Conservation (phyloP, 2,797 vertebrate species). For the Gila robusta region DNA sequence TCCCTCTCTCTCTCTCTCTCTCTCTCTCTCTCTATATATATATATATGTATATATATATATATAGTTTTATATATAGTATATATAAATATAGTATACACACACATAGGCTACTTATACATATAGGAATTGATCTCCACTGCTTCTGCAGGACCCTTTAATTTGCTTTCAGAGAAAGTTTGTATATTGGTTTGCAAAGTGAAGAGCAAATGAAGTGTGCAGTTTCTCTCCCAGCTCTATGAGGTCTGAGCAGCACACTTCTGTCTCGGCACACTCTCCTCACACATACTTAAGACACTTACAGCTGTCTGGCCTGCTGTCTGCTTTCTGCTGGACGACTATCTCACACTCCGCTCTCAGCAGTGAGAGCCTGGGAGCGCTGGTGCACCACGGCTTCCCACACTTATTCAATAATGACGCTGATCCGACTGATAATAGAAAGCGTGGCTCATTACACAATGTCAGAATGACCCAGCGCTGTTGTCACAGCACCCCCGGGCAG, state of each 20-base stretch:
- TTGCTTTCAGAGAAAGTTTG: neutral
- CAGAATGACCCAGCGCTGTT: slow-evolving; percentile 62
- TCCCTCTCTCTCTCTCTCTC: too few species aligned
- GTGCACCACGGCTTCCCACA: slow-evolving; percentile 80
- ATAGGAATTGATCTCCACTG: too few species aligned
- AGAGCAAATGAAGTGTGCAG: neutral
- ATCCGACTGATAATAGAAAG: slow-evolving; percentile 79
- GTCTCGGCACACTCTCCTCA: slow-evolving; percentile 56
- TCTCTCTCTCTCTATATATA: too few species aligned
- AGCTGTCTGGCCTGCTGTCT: slow-evolving; percentile 62
- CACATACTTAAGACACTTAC: slow-evolving; percentile 46
- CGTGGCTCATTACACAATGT: slow-evolving; percentile 79
- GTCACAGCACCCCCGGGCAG: slow-evolving; percentile 68
- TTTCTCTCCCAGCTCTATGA: slow-evolving; percentile 22
- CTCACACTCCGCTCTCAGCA: slow-evolving; percentile 74
- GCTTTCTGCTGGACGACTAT: slow-evolving; percentile 69
- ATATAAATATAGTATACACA: too few species aligned
- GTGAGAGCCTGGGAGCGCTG: slow-evolving; percentile 80
- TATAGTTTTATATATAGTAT: too few species aligned
- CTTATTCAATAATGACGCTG: slow-evolving; percentile 78
- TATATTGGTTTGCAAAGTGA: neutral
- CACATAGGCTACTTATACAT: too few species aligned
- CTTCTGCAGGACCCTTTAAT: neutral
- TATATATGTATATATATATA: neutral
- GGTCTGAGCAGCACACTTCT: slow-evolving; percentile 40